Base-by-base conservation (phyloP, 1,140 invertebrate species). In the Drosophila pandora region DNA sequence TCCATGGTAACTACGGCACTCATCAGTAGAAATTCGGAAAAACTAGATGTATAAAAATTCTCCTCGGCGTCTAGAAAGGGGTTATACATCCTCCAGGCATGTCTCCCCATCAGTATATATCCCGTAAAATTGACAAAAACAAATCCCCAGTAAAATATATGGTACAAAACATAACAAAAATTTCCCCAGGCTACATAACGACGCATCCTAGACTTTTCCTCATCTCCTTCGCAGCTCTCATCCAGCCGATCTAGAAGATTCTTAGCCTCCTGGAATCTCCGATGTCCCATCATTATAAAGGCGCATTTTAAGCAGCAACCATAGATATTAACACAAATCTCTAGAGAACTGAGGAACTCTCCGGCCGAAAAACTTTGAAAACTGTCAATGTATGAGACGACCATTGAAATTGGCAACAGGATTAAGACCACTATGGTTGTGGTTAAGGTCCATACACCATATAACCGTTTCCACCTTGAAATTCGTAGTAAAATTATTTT, bases 281-380 rank as follows among this genome's bases (percentile, higher is more conserved):
- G 25, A 2, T 59, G 23, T 0, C 74, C 75, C 0, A 30, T 43
- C n/a, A 87, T 76, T 0, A 54, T 65, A 8, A 49, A 76, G 10
- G 39, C 37, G 17, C 61, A 37, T 41, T 85, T 85, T 1, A 81
- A 22, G 32, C 69, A 64, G 5, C 52, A 64, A 0, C 82, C 81
- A 1, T 75, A 60, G 1, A 70, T 64, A 10, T 87, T 78, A 0
- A 80, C 32, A 1, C n/a, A 13, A 17, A 78, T 54, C 17, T 74
- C 68, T 0, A 85, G 10, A 1, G 82, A 87, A 23, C 78, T 87
- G 6, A 87, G 52, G 8, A 87, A 87, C 34, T 88, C 69, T 0
- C 52, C 49, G 0, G 69, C 65, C 5, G 82, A 68, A 22, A 85
- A 85, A 30, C 49, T 61, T 0, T 37, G 43, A 0, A 87, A 53